Evolutionary conservation across 2,797 vertebrate species (phyloP), one percentile per base, ranked within the genome.

Genomic region (Bovichtus variegatus): DNA sequence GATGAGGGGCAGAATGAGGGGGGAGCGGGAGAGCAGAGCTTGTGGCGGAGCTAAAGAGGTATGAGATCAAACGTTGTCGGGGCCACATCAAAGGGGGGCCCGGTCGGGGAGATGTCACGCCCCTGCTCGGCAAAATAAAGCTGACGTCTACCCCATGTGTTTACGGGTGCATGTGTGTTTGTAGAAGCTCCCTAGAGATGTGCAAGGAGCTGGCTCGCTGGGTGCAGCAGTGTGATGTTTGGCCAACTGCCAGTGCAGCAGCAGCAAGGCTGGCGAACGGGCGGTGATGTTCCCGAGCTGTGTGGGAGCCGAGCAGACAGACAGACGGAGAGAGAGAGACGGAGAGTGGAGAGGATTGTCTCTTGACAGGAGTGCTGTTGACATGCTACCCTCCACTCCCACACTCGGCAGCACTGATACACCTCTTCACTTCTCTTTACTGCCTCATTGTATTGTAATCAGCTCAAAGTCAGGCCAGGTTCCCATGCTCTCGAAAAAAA

Each of bases 291-390:
- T 87, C 80, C 67, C 6, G 44, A 71, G 72, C 69, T 34, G 77
- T 58, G 79, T 80, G 78, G 74, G 76, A 81, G 65, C 61, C 3
- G 2, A 75, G 69, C 59, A 38, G 62, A 73, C 0, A 54, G 21
- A 70, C 36, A 49, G 36, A 46, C 27, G n/a, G n/a, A n/a, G n/a
- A 47, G 31, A 71, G 25, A 15, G n/a, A 72, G 71, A 70, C n/a
- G 41, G 23, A 70, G 78, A 84, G 82, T 57, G 78, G 76, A 84
- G 83, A 83, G 87, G 83, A 86, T 44, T 44, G 84, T 79, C 90
- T 91, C 87, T 93, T 82, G 81, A 92, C 85, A 81, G 72, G 83
- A 91, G 89, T 69, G 90, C 83, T 90, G 81, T 91, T 90, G 90
- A 92, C 90, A 80, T 50, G 86, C 69, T 82, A 69, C 84, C 83